Conservation (phyloP, 1,140 invertebrate genomes). For the Stegodyphus dumicola region DNA sequence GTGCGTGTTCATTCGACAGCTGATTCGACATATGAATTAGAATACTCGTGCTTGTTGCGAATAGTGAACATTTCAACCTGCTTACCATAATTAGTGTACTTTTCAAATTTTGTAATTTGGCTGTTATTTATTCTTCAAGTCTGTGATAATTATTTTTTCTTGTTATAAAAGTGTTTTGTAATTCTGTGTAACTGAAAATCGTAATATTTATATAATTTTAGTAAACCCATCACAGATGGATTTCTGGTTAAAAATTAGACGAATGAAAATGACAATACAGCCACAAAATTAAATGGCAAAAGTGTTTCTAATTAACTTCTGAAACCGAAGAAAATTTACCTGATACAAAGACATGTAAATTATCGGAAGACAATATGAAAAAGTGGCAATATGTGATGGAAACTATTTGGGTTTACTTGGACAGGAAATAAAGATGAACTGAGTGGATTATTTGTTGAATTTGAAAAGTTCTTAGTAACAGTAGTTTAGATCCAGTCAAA, state of each 20-base stretch:
- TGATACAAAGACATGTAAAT: background rate
- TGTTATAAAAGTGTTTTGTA: conserved; percentile 20
- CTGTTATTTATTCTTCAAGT: background rate
- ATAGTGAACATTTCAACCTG: background rate
- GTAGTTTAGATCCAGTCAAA: conserved; percentile 3
- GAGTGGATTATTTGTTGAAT: conserved; percentile 2
- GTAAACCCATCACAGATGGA: conserved; percentile 9
- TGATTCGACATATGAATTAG: conserved; percentile 6
- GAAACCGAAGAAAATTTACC: conserved; percentile 4
- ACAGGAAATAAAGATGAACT: conserved; percentile 25
- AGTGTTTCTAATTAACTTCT: background rate
- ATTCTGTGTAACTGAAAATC: background rate
- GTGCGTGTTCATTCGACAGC: conserved; percentile 12
- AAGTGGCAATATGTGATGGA: background rate
- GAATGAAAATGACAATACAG: conserved; percentile 13
- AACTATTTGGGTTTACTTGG: conserved; percentile 30
- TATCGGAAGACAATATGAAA: background rate
- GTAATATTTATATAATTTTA: conserved; percentile 21
- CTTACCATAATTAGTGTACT: conserved; percentile 15
- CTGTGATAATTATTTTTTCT: background rate
- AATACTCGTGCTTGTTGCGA: background rate
- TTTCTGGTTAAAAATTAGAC: conserved; percentile 14
- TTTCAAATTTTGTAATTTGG: background rate
- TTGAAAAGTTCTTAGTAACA: conserved; percentile 3
- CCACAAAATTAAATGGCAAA: conserved; percentile 6